These are phyloP conservation scores for Origma solitaria DNA, from an alignment of 2,113 vertebrate genomes.

Conservation along the genomic window DNA sequence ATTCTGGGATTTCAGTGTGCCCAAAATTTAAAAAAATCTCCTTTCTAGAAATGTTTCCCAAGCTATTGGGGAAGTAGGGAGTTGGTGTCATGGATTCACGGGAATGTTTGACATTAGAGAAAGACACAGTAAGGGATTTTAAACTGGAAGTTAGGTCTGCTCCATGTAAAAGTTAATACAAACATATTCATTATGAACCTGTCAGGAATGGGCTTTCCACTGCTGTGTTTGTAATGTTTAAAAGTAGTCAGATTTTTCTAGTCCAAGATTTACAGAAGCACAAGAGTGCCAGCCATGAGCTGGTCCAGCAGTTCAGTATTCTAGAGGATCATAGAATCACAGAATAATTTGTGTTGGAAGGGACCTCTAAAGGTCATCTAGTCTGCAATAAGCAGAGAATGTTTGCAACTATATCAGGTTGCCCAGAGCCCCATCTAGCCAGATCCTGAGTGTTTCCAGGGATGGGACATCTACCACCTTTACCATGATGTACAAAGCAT, in stretches of 20 bases:
- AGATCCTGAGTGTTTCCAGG: background rate
- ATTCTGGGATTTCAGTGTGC: background rate
- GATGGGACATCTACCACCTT: background rate
- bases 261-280: background rate
- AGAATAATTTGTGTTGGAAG: background rate
- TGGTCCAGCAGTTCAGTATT: background rate
- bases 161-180: background rate
- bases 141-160: background rate
- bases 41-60: background rate
- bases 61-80: background rate
- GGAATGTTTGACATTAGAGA: background rate
- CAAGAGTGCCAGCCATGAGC: background rate
- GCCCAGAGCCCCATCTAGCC: background rate
- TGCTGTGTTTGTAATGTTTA: background rate
- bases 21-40: background rate
- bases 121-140: background rate
- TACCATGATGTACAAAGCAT: background rate
- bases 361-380: background rate
- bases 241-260: background rate
- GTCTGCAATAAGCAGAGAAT: background rate
- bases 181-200: background rate
- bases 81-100: rapidly evolving
- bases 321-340: background rate
- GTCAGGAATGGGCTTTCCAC: background rate
- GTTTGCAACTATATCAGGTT: background rate